Evolutionary conservation across 92 coral and sea anemone species (phyloP).

Genomic region (Porites lobata): DNA sequence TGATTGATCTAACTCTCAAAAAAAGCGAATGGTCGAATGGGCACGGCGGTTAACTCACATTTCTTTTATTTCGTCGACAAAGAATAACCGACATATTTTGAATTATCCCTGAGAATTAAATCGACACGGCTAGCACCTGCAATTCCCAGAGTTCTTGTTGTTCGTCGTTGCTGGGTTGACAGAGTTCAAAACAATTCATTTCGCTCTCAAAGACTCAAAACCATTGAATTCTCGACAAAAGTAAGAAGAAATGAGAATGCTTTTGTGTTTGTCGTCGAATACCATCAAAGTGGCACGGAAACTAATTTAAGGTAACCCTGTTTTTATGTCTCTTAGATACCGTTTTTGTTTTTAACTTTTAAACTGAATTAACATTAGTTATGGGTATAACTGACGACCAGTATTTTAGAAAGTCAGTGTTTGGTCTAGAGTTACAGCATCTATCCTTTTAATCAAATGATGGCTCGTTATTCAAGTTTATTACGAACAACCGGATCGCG

Average conservation of each 20-base stretch:
- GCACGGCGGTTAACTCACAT: background rate
- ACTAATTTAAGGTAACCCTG: conserved; percentile 5
- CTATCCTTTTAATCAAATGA: background rate
- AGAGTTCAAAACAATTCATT: background rate
- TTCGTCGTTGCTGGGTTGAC: conserved; percentile 26
- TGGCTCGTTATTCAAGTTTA: background rate
- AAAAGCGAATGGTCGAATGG: background rate
- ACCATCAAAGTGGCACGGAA: background rate
- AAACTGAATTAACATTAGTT: conserved; percentile 22
- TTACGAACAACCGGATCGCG: background rate
- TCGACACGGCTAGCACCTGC: conserved; percentile 36
- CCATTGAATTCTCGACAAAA: background rate
- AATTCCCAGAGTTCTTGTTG: conserved; percentile 34
- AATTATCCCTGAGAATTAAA: conserved; percentile 4
- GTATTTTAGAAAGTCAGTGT: background rate
- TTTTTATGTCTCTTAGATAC: conserved; percentile 1
- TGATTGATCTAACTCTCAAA: background rate
- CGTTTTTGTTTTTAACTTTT: conserved; percentile 13
- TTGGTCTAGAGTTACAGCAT: background rate
- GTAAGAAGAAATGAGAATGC: background rate
- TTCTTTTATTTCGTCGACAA: conserved; percentile 8
- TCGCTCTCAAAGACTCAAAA: background rate
- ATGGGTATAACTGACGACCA: background rate
- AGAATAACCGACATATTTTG: conserved; percentile 9
- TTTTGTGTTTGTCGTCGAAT: background rate